Evolutionary conservation across 2,797 vertebrate genomes (phyloP).

Genomic region (Hephaestus fuliginosus): DNA sequence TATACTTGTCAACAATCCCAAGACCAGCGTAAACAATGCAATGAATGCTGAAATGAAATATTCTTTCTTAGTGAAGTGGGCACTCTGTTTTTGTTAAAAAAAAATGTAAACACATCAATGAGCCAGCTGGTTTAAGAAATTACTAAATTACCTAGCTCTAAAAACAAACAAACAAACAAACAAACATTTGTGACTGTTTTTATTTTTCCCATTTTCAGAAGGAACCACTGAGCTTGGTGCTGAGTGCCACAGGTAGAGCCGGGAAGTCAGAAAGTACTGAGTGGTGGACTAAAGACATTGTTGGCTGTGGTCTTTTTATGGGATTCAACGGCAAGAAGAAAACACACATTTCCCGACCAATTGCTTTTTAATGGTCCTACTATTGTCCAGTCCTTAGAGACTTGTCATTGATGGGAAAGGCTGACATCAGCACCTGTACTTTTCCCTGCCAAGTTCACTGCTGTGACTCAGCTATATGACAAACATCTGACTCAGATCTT

Average conservation of each 20-base stretch:
- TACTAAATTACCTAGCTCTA: too few relatives aligned
- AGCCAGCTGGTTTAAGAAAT: not conserved
- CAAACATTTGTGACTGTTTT: not conserved
- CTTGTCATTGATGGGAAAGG: constrained; percentile 28
- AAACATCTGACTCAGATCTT: constrained; percentile 70
- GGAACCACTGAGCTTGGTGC: not conserved
- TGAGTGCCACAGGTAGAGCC: not conserved
- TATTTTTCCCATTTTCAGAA: not conserved
- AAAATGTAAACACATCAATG: not conserved
- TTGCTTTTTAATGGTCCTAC: constrained; percentile 28
- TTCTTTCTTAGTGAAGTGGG: not conserved
- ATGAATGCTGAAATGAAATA: too few relatives aligned
- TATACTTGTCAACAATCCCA: not conserved
- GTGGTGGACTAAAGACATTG: not conserved
- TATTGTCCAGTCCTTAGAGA: constrained; percentile 1
- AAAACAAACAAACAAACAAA: too few relatives aligned
- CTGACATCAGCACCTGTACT: constrained; percentile 61
- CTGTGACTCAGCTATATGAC: constrained; percentile 68
- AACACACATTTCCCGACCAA: not conserved
- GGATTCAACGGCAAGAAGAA: not conserved
- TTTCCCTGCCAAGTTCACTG: constrained; percentile 44
- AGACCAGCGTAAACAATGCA: not conserved
- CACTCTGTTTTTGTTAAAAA: not conserved
- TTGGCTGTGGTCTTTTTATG: not conserved
- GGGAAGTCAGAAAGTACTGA: not conserved